Evolutionary conservation across 1,140 invertebrate genomes (phyloP).

Genomic region (Ceratosolen fusciceps): DNA sequence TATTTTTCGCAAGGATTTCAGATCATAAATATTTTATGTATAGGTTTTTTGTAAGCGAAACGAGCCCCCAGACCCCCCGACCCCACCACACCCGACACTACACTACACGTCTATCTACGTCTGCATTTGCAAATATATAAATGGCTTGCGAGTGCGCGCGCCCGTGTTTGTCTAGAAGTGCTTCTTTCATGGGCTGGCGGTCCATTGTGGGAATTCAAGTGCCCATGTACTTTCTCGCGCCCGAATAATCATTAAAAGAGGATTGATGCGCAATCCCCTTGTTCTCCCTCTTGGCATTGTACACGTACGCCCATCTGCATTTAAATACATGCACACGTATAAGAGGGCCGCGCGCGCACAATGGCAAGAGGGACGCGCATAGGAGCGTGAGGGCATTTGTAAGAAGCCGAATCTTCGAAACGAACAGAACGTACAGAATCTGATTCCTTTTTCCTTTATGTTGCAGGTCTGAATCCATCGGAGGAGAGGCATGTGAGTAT

Average conservation of each 20-base stretch:
- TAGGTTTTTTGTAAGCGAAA: too few species aligned
- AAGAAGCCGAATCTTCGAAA: background rate
- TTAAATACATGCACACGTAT: background rate
- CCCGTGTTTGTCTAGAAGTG: too few species aligned
- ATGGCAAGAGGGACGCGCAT: too few species aligned
- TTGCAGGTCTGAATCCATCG: slow-evolving; percentile 78
- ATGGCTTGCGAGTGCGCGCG: background rate
- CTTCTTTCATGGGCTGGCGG: slow-evolving; percentile 12
- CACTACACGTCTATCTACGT: too few species aligned
- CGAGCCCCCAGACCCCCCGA: too few species aligned
- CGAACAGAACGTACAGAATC: slow-evolving; percentile 1
- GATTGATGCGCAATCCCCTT: slow-evolving; percentile 30
- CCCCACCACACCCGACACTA: too few species aligned
- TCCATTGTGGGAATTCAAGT: slow-evolving; percentile 34
- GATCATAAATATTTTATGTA: too few species aligned
- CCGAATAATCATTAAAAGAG: slow-evolving; percentile 40
- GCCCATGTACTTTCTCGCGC: background rate
- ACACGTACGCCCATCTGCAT: background rate
- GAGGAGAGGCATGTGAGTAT: slow-evolving; percentile 81
- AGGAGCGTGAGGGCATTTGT: background rate
- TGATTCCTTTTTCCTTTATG: slow-evolving; percentile 60
- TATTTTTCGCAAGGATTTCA: background rate
- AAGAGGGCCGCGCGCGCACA: too few species aligned
- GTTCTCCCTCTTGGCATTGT: background rate
- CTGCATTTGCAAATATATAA: too few species aligned